Base-by-base conservation (phyloP, 2,888 invertebrate genomes). In the Dyspetes luteomarginatus region DNA sequence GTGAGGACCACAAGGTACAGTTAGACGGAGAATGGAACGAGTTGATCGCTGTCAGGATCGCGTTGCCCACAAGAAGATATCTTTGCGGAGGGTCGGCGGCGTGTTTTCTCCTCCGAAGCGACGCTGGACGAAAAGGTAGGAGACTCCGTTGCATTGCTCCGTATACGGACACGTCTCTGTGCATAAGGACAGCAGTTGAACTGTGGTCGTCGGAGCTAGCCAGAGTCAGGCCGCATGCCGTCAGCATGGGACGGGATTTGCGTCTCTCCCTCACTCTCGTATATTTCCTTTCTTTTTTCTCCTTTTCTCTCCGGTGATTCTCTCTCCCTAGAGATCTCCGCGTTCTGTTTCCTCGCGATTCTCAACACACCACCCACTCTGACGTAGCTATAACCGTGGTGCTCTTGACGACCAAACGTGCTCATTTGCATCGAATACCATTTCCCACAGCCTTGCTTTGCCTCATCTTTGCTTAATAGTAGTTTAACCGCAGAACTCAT, bases 391-490 rank as follows among this genome's bases (percentile, higher is more conserved):
- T 22, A 17, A 17, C 3, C 4, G 26, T 24, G 43, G 26, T 24
- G 64, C 48, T 55, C 64, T 50, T 45, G 56, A 43, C 43, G 24
- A 45, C 81, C 65, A 48, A 26, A 45, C 17, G 48, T 28, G 65
- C 80, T 82, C 80, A 82, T 82, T 82, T 82, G 77, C 82, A 82
- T 82, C 80, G 77, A 82, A 82, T 82, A 80, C 77, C 76, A 82
- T 80, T 79, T 82, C 76, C 82, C 80, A 79, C 45, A 64, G 45
- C 24, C 62, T 22, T 60, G 22, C 4, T 41, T 41, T 45, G 15
- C 9, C 36, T 36, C 36, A 12, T 36, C 36, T 36, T 36, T 12
- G 36, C 2, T 12, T 3, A 36, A 36, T 9, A 50, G 19, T 7
- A 19, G 19, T 62, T 43, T 1, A 3, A 43, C 24, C 45, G 26